A percentile compares a stretch with the other conserved stretches of the same genome.
Evolutionary conservation across 2,888 invertebrate species (phyloP).

Genomic region (Taenaris catops): DNA sequence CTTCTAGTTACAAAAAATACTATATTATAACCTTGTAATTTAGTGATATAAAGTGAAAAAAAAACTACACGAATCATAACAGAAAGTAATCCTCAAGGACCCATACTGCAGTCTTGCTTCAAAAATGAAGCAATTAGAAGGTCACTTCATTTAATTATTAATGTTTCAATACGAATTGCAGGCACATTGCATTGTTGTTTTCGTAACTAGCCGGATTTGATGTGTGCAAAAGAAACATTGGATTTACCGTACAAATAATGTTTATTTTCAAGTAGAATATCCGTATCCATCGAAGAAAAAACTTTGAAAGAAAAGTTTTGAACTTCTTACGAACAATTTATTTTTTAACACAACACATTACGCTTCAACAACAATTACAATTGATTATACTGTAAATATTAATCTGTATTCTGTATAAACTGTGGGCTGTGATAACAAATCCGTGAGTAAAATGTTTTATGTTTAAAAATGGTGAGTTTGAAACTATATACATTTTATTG

Average conservation of each 20-base stretch:
- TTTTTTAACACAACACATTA: conserved; percentile 13
- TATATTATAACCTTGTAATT: conserved; percentile 13
- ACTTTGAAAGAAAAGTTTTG: conserved; percentile 5
- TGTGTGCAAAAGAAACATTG: conserved; percentile 20
- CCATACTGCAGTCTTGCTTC: conserved; percentile 26
- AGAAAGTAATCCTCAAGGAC: conserved; percentile 48
- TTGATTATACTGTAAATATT: too few species aligned
- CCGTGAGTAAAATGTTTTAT: too few species aligned
- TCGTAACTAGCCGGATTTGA: conserved; percentile 35
- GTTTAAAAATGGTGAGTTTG: too few species aligned
- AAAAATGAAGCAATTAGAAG: conserved; percentile 31
- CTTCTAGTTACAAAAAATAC: not conserved
- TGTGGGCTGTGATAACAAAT: conserved; percentile 6
- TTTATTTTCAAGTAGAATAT: conserved; percentile 55
- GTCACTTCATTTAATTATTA: conserved; percentile 39
- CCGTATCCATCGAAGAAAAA: conserved; percentile 63
- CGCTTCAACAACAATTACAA: conserved; percentile 14
- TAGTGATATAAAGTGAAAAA: conserved; percentile 14
- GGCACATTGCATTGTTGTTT: conserved; percentile 37
- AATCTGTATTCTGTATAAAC: conserved; percentile 12
- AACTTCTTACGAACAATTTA: conserved; percentile 3
- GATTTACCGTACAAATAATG: conserved; percentile 59
- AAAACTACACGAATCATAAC: conserved; percentile 24
- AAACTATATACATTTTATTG: too few species aligned
- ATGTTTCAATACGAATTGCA: conserved; percentile 20